Base-by-base conservation (phyloP, 2,797 vertebrate species). In the Neomorphus geoffroyi region DNA sequence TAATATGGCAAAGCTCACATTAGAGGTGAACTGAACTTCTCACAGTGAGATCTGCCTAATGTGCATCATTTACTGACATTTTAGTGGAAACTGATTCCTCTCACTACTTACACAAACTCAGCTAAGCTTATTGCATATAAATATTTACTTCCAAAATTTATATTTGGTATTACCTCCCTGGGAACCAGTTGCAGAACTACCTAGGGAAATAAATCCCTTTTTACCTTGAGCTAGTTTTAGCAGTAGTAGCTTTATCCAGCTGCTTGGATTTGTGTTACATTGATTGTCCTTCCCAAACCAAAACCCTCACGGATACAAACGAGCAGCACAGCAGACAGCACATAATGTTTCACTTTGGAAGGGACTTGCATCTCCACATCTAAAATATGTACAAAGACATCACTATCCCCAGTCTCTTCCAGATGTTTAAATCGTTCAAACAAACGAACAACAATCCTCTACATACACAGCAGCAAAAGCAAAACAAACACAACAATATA, bases 401-500 rank as follows among this genome's bases (percentile, higher is more conserved):
- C 1, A 7, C 53, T 71, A 57, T 61, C 27, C 37, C 35, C 0
- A 1, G 35, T 43, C 56, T 87, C 73, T 77, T 71, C 78, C 78
- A 92, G 71, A 90, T 80, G 73, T 88, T 92, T 70, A 60, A 90
- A 73, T 50, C 80, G 35, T 51, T 81, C 82, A 70, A 61, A 90
- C 57, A 87, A 93, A 89, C 3, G 1, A 64, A 83, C 84, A 94
- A 91, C 66, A 84, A 74, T 71, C 22, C 53, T 61, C 54, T 67
- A 75, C 33, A 50, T 28, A 90, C 26, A 73, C 21, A 53, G 56
- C 56, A 88, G 37, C 70, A 57, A 80, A 83, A 77, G 48, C 48
- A 88, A 96, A 91, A 91, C 43, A 88, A 88, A 93, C 57, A 71
- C 62, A 88, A 82, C 66, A 69, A 66, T 48, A 39, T 71, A 71